phyloP scores from a whole-genome alignment of 2,113 vertebrate genomes.

The Circaetus cinerascens region DNA sequence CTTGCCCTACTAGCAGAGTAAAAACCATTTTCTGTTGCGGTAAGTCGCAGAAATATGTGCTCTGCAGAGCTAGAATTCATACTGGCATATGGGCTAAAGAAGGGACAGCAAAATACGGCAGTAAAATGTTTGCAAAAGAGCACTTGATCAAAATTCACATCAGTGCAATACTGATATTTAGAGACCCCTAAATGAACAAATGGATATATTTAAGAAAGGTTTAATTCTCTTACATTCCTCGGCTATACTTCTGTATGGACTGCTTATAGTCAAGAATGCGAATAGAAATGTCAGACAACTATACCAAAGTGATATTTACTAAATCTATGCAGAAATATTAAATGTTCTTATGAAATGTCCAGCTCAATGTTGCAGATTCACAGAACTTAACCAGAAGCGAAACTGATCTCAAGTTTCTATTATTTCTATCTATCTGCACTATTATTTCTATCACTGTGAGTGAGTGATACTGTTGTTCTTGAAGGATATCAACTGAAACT shows the following conservation, averaged over 20 bases:
- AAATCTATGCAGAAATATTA: neutral
- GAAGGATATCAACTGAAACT: neutral
- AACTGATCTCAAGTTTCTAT: neutral
- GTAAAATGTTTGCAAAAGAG: neutral
- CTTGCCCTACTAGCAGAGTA: neutral
- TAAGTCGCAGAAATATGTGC: neutral
- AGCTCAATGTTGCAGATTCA: neutral
- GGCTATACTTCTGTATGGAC: neutral
- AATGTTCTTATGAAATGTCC: neutral
- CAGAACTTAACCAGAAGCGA: neutral
- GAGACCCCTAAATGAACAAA: neutral
- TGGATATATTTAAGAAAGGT: neutral
- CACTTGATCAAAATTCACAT: neutral
- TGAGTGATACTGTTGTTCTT: neutral
- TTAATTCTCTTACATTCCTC: neutral
- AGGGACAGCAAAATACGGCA: neutral
- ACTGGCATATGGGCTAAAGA: neutral
- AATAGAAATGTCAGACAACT: neutral
- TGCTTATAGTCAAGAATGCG: neutral
- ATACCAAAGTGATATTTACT: neutral
- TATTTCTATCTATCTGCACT: neutral
- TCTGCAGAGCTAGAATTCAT: neutral
- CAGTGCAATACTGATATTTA: neutral
- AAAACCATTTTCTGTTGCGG: neutral
- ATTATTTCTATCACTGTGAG: neutral